phyloP scores from a whole-genome alignment of 2,797 vertebrate species.

The Emydoidea blandingii region DNA sequence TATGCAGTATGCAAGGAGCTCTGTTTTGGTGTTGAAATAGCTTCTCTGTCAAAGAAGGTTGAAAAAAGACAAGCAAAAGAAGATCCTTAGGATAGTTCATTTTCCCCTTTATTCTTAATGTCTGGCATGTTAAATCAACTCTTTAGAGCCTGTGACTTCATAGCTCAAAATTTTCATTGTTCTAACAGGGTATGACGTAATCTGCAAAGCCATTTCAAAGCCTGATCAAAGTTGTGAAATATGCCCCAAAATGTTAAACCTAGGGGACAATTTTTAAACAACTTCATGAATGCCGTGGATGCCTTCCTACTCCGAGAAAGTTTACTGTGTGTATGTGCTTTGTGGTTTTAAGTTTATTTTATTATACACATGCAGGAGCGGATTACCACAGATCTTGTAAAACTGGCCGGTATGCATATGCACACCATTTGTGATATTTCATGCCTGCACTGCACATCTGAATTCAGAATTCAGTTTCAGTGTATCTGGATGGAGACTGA shows the following conservation, averaged over 20 bases:
- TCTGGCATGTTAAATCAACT: background rate
- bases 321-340: background rate
- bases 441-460: background rate
- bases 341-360: background rate
- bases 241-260: background rate
- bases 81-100: background rate
- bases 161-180: conserved; percentile 6
- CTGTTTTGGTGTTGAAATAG: background rate
- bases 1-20: background rate
- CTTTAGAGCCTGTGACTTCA: background rate
- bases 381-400: background rate
- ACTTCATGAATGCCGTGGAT: background rate
- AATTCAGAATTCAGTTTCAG: background rate
- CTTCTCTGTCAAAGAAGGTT: background rate
- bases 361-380: background rate
- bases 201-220: background rate
- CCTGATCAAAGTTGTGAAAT: background rate
- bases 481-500: background rate
- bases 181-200: background rate
- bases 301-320: background rate
- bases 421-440: background rate
- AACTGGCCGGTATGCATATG: background rate
- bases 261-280: no score
- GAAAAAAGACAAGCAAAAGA: background rate
- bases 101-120: background rate